Conservation (phyloP, 2,797 vertebrate species). For the Hippocampus kuda region DNA sequence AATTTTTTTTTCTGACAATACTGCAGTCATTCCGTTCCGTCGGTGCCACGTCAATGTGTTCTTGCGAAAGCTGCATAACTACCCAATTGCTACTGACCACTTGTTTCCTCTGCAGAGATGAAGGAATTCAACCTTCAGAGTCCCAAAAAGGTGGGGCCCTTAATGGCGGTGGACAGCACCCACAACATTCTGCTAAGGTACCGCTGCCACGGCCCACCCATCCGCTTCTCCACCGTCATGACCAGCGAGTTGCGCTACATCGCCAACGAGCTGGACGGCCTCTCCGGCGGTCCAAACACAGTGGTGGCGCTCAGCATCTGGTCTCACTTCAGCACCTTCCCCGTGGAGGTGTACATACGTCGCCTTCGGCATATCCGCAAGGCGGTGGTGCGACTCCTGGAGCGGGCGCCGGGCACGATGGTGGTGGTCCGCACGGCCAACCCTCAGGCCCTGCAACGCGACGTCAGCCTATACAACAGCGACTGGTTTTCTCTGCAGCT, state of each 20-base stretch:
- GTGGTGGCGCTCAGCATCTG: constrained; percentile 86
- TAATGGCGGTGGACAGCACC: constrained; percentile 81
- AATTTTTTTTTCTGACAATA: too few species aligned
- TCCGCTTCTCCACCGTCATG: constrained; percentile 83
- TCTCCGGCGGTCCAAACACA: constrained; percentile 48
- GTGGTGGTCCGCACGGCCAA: too few species aligned
- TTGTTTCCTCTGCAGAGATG: constrained; percentile 63
- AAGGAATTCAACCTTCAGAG: constrained; percentile 86
- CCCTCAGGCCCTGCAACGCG: constrained; percentile 26
- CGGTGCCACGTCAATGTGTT: too few species aligned
- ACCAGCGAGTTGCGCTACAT: too few species aligned
- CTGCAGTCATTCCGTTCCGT: too few species aligned
- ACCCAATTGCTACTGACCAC: background rate
- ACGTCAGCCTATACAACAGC: too few species aligned
- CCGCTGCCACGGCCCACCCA: constrained; percentile 90
- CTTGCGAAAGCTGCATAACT: too few species aligned
- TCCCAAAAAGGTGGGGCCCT: constrained; percentile 87
- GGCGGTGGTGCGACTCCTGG: too few species aligned
- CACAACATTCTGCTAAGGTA: constrained; percentile 84
- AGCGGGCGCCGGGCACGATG: too few species aligned
- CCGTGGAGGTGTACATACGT: constrained; percentile 83
- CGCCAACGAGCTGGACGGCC: constrained; percentile 70
- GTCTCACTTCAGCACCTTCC: constrained; percentile 98
- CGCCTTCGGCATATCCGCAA: constrained; percentile 5
- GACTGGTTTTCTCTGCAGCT: too few species aligned